Evolutionary conservation across 2,888 invertebrate genomes (phyloP), one percentile per base, ranked within the genome.

Genomic region (Ectemnius cavifrons): DNA sequence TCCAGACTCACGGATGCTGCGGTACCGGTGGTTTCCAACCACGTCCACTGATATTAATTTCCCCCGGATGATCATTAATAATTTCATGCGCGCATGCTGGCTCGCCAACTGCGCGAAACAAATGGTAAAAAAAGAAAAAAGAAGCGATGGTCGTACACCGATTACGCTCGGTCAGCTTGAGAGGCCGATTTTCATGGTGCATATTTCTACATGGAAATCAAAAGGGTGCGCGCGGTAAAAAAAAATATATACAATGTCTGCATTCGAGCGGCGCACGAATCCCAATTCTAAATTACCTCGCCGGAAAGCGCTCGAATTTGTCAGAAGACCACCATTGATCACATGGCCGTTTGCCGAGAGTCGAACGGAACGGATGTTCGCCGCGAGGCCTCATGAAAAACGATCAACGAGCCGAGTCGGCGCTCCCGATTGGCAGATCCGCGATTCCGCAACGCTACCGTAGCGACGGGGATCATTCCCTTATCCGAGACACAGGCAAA

Each of bases 31-130:
- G 20, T 64, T 58, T 56, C 45, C 45, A 23, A 4, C 6, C 16
- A 16, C 47, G 52, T 60, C 62, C 62, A 23, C 23, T 14, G 66
- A 49, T 27, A 47, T 49, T 64, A 64, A 72, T 58, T 28, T 70
- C 46, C 72, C 72, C 16, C 75, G 69, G 80, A 83, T 82, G 83
- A 84, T 83, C 85, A 83, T 87, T 84, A 84, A 83, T 85, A 79
- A 81, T 76, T 73, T 69, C 23, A 23, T 23, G 23, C 2, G 23
- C 23, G 3, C 23, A 2, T 23, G 23, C 23, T 23, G 23, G 3
- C 23, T 23, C 23, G 23, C 23, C 23, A 23, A 23, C 23, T 23
- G 23, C 3, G 57, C 66, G 46, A 58, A 20, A 59, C 67, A 63
- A 63, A 20, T 23, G 23, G 3, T 23, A 23, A 23, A 56, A 62